A percentile compares a stretch with the other conserved stretches of the same genome.
phyloP scores from a whole-genome alignment of 2,113 vertebrate species.

The Aspidoscelis tigris region DNA sequence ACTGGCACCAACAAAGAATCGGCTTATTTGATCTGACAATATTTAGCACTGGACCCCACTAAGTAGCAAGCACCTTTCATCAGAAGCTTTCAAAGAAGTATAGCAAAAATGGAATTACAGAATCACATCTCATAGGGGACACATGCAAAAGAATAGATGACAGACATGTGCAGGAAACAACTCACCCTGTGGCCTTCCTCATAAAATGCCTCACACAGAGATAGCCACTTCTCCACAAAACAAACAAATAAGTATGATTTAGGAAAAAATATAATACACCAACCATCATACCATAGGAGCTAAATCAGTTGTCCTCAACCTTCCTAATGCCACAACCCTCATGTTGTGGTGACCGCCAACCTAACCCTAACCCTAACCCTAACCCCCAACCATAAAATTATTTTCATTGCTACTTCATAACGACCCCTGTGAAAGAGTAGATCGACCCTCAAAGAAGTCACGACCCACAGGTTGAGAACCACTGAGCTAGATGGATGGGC shows the following conservation, averaged over 20 bases:
- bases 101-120: not conserved
- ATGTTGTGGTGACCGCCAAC: no score
- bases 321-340: no score
- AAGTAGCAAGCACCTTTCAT: conserved; percentile 15
- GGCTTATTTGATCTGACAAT: conserved; percentile 49
- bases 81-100: conserved; percentile 13
- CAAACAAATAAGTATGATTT: not conserved
- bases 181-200: not conserved
- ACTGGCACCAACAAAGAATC: conserved; percentile 21
- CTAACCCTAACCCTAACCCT: no score
- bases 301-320: no score
- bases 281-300: not conserved
- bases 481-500: not conserved
- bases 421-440: no score
- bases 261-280: not conserved
- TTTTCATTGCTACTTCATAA: no score
- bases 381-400: no score
- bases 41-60: conserved; percentile 35
- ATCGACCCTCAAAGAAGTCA: no score
- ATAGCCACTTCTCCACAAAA: not conserved
- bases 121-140: conserved; percentile 19
- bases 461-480: no score
- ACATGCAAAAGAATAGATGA: not conserved
- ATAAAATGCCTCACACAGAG: not conserved
- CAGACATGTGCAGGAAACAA: not conserved